Conservation (phyloP, 2,888 invertebrate species). For the Ectemnius lituratus region DNA sequence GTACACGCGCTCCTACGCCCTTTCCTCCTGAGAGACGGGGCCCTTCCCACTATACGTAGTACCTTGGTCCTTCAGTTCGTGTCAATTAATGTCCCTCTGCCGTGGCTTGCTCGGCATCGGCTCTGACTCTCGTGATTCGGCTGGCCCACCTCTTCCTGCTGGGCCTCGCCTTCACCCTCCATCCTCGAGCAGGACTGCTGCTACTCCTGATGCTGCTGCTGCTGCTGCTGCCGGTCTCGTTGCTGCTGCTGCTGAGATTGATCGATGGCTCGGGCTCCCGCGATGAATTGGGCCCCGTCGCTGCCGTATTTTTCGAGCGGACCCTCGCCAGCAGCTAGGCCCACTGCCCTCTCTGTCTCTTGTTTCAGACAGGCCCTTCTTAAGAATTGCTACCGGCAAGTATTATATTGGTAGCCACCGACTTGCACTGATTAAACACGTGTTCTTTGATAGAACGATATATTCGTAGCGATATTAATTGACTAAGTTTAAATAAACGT, state of each 20-base stretch:
- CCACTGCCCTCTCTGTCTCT: constrained; percentile 8
- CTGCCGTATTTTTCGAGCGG: constrained; percentile 65
- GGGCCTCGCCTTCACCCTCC: constrained; percentile 46
- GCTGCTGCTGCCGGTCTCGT: constrained; percentile 28
- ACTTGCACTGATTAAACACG: too few relatives aligned
- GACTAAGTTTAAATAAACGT: too few relatives aligned
- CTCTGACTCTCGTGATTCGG: too few relatives aligned
- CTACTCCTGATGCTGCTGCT: constrained; percentile 14
- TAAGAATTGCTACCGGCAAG: too few relatives aligned
- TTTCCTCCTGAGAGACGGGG: neutral
- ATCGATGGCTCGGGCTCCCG: constrained; percentile 70
- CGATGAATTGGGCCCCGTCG: constrained; percentile 70
- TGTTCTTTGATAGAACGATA: too few relatives aligned
- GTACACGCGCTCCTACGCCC: neutral
- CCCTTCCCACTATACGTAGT: constrained; percentile 18
- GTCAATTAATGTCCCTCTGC: constrained; percentile 76
- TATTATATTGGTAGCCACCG: too few relatives aligned
- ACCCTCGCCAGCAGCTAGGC: constrained; percentile 10
- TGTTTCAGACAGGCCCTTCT: too few relatives aligned
- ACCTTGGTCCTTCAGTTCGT: constrained; percentile 55
- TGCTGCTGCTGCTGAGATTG: constrained; percentile 65
- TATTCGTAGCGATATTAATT: too few relatives aligned
- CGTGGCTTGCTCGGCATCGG: constrained; percentile 53
- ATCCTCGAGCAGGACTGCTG: constrained; percentile 8
- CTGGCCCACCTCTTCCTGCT: constrained; percentile 51